A percentile compares a stretch with the other conserved stretches of the same genome.
These are phyloP conservation scores for Ochotona princeps DNA, from an alignment of 2,113 vertebrate genomes.

Conservation along the genomic window DNA sequence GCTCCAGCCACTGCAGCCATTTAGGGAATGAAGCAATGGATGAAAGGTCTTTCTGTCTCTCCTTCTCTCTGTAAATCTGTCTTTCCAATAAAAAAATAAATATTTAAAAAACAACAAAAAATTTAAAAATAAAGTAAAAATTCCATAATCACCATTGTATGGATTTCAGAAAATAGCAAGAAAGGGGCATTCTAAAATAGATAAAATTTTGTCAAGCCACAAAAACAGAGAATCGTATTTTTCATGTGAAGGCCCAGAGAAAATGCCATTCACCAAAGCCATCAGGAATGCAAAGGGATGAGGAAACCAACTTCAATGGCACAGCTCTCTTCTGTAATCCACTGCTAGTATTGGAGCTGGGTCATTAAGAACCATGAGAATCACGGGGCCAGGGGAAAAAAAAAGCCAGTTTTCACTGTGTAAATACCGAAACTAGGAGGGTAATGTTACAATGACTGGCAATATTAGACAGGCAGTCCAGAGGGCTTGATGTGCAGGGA, in stretches of 20 bases:
- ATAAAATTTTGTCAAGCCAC: background rate
- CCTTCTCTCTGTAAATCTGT: no score
- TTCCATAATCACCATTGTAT: background rate
- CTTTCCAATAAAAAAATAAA: no score
- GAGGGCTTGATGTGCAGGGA: background rate
- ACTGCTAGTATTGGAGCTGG: background rate
- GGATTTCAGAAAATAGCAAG: background rate
- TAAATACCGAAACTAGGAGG: background rate
- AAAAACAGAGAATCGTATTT: background rate
- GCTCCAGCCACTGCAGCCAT: no score
- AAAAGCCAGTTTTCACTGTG: background rate
- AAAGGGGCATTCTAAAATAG: background rate
- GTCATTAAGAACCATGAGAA: background rate
- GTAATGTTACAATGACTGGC: slow-evolving; percentile 2
- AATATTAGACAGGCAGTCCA: background rate
- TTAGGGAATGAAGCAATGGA: no score
- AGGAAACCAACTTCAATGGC: background rate
- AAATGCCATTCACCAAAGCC: background rate
- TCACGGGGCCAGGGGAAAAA: background rate
- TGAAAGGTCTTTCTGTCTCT: no score
- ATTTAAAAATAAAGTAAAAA: background rate
- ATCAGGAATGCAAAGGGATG: background rate
- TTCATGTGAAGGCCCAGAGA: background rate
- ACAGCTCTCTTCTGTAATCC: background rate
- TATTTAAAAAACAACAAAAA: no score